Base-by-base conservation (phyloP, 2,113 vertebrate genomes). In the Heterotis niloticus region DNA sequence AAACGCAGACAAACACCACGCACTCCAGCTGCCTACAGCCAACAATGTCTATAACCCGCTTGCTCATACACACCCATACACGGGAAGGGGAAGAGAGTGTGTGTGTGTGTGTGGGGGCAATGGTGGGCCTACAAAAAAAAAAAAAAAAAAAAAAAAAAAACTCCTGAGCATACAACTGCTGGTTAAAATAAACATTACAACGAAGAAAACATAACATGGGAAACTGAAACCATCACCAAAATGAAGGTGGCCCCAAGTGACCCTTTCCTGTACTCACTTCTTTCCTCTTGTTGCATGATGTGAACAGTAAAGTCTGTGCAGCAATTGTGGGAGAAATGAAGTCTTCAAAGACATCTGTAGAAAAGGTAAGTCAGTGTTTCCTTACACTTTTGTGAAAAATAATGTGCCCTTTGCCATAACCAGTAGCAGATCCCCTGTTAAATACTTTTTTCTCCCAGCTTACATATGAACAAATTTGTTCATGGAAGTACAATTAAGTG, bases 321-420 rank as follows among this genome's bases (percentile, higher is more conserved):
- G 98, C 98, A 81, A 96, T 99, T 76, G 96, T 98, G 81, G 98
- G 96, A 84, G 98, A 99, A 89, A 99, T 99, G 86, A 98, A 99
- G 87, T 99, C 98, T 92, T 99, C 98, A 85, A 99, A 99, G 10
- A 99, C 97, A 88, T 99, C 98, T 99, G 82, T 82, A 84, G 66
- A 84, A 69, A 34, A 85, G 89, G 82, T 82, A 81, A 73, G 3
- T 62, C 54, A 34, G 18, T 13, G n/a, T 51, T 51, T 20, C 18
- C 62, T 7, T 62, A 11, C 64, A 28, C 9, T 26, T 26, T 9
- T 26, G 24, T 28, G 23, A 68, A 5, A 68, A 12, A 26, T 44
- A 44, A 2, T 7, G 7, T 16, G 24, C 23, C 1, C 13, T 13
- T 4, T 13, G 28, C 23, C 44, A 17, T 20, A 76, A 20, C 28